Conservation (phyloP, 2,888 invertebrate genomes). For the Elgonia sp. region DNA sequence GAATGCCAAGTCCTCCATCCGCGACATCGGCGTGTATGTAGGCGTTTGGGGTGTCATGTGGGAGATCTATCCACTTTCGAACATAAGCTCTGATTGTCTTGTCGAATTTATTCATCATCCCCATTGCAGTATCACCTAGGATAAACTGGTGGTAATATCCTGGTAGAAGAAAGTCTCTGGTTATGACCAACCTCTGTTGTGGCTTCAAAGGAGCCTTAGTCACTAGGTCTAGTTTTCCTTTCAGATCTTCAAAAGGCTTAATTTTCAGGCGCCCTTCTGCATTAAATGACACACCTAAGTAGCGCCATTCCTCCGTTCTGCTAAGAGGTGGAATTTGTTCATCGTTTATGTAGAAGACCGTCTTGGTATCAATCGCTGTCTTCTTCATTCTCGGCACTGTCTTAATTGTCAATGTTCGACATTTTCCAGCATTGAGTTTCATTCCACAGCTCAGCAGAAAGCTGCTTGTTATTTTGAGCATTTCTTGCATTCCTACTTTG, state of each 20-base stretch:
- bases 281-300: constrained; percentile 56
- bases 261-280: not conserved
- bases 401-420: constrained; percentile 15
- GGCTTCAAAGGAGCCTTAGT: constrained; percentile 71
- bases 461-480: not conserved
- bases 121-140: not conserved
- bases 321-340: not conserved
- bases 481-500: constrained; percentile 45
- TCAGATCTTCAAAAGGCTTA: not conserved
- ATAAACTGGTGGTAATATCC: too few relatives aligned
- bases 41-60: not conserved
- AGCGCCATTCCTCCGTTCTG: constrained; percentile 34
- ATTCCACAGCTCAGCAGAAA: constrained; percentile 39
- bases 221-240: constrained; percentile 45
- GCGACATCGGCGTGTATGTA: not conserved
- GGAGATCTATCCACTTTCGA: constrained; percentile 28
- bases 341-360: constrained; percentile 25
- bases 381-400: constrained; percentile 60
- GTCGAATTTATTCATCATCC: not conserved
- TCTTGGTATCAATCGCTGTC: constrained; percentile 35
- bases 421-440: constrained; percentile 79
- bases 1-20: constrained; percentile 22
- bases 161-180: too few relatives aligned
- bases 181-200: constrained; percentile 67
- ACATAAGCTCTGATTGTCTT: not conserved